Evolutionary conservation across 2,113 vertebrate species (phyloP), one percentile per base, ranked within the genome.

Genomic region (Callithrix jacchus): DNA sequence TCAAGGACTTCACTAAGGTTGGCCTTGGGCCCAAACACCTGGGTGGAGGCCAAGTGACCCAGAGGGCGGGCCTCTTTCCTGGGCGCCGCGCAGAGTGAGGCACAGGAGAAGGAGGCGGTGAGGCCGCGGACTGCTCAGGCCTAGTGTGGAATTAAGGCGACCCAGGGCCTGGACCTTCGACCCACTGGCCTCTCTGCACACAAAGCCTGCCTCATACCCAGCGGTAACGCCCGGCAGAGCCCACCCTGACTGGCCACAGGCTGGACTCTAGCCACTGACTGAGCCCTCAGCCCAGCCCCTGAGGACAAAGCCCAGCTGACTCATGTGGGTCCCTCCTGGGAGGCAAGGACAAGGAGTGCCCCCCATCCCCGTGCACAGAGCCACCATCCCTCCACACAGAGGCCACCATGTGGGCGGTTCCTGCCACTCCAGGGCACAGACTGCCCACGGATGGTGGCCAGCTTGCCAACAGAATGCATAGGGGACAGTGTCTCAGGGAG

Each of bases 361-460:
- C 8, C 25, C 47, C 83, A 45, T n/a, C 88, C n/a, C 12, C 13
- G 23, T 7, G 23, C 54, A 70, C 74, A 68, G 2, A 52, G 35
- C 32, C 47, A 18, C 54, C 10, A 32, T 64, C 11, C 1, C 12
- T 71, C 2, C 2, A 16, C n/a, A 21, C 42, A 79, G 45, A 42
- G 47, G 27, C 35, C 47, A 21, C 23, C n/a, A 8, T 21, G 18
- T 52, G 6, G 58, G 32, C 0, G 3, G 73, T 20, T 61, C 13
- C 45, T 54, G 1, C 66, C 56, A 40, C 30, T 27, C 45, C 10
- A 27, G 18, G 52, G 35, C 45, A 68, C 7, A 49, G 91, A 30
- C 45, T 47, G 47, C 61, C 64, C 52, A n/a, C 4, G 37, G 27
- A 47, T 21, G 35, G 6, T 3, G 3, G 14, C 17, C 35, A 1